Evolutionary conservation across 2,113 vertebrate species (phyloP).

Genomic region (Spea multiplicata): DNA sequence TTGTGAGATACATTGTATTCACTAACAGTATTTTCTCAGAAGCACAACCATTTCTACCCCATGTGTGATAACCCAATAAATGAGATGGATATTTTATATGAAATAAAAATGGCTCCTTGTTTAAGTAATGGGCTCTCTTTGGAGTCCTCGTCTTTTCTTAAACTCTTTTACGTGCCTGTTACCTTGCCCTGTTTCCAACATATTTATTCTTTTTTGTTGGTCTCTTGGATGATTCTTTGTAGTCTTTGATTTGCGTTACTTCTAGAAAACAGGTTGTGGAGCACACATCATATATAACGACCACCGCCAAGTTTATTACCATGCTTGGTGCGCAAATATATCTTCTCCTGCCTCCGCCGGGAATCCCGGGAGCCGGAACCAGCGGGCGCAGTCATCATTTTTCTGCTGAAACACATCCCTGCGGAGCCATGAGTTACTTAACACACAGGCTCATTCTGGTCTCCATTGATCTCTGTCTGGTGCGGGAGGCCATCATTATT

Average conservation of each 20-base stretch:
- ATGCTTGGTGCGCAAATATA: neutral
- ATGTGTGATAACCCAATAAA: too few species aligned
- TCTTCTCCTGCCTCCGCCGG: neutral
- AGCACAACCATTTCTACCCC: too few species aligned
- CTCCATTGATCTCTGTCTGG: constrained; percentile 35
- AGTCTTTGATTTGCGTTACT: neutral
- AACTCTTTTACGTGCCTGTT: too few species aligned
- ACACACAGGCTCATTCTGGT: constrained; percentile 2
- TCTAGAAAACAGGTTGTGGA: neutral
- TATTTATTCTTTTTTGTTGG: neutral
- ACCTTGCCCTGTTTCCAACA: neutral
- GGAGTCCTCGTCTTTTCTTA: too few species aligned
- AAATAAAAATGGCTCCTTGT: too few species aligned
- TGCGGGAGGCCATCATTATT: neutral
- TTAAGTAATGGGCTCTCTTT: too few species aligned
- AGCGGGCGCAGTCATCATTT: neutral
- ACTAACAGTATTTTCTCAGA: too few species aligned
- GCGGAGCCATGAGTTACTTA: neutral
- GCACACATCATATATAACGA: constrained; percentile 4
- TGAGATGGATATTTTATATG: too few species aligned
- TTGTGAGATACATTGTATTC: too few species aligned
- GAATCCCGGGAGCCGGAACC: neutral
- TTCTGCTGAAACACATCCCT: constrained; percentile 4
- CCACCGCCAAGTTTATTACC: neutral
- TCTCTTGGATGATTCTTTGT: neutral